Evolutionary conservation across 2,797 vertebrate species (phyloP).

Genomic region (Hydrocynus forskahlii): DNA sequence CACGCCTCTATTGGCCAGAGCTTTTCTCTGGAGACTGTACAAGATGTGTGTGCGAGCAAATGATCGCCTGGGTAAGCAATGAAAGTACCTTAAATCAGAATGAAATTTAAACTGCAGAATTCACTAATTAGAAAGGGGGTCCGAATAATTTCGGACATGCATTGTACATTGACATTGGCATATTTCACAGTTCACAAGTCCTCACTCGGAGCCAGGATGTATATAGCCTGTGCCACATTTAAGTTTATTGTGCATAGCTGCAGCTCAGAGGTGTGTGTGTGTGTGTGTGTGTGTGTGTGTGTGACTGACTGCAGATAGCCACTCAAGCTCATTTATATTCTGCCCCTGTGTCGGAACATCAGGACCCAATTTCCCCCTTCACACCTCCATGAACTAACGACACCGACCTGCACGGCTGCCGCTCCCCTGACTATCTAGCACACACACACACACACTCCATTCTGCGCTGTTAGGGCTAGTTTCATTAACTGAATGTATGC

Average conservation of each 20-base stretch:
- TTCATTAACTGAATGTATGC: conserved; percentile 3
- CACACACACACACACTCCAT: neutral
- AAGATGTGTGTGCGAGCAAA: no score
- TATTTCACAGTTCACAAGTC: no score
- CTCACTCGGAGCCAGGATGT: neutral
- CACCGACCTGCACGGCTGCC: conserved; percentile 31
- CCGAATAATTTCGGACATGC: no score
- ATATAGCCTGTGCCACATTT: neutral
- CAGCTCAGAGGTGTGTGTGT: neutral
- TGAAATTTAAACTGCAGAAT: no score
- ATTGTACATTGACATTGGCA: no score
- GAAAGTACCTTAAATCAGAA: no score
- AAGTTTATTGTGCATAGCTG: neutral
- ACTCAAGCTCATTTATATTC: conserved; percentile 60
- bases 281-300: neutral
- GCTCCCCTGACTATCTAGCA: neutral
- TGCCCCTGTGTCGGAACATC: conserved; percentile 40
- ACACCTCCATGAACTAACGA: conserved; percentile 61
- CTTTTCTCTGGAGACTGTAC: no score
- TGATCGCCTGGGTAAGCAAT: no score
- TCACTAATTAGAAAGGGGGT: no score
- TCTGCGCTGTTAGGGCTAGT: neutral
- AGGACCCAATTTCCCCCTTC: conserved; percentile 50
- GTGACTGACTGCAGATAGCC: neutral
- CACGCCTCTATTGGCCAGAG: no score